Evolutionary conservation across 2,113 vertebrate species (phyloP).

Genomic region (Micronycteris hirsuta): DNA sequence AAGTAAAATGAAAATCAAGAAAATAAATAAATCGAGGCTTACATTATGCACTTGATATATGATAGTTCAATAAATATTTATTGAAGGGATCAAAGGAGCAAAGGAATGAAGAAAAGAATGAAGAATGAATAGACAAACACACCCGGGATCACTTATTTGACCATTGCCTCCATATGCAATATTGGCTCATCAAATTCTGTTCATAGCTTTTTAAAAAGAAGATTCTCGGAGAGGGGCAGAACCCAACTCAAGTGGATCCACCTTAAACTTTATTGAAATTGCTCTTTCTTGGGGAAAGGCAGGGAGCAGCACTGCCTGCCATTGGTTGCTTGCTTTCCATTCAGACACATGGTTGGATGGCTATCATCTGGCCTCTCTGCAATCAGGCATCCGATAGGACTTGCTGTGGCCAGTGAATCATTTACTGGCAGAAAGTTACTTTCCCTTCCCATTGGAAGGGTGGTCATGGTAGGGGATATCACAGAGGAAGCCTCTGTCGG

Average conservation of each 20-base stretch:
- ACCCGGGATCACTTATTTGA: too few relatives aligned
- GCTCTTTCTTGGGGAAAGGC: background rate
- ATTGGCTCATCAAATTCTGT: background rate
- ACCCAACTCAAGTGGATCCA: background rate
- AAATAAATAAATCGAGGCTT: background rate
- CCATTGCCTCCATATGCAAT: background rate
- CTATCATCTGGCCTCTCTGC: background rate
- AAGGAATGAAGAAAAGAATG: slow-evolving; percentile 20
- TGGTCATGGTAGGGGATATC: background rate
- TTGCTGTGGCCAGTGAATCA: background rate
- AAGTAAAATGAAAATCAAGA: slow-evolving; percentile 33
- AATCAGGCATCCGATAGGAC: background rate
- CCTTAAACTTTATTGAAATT: background rate
- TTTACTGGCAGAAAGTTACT: background rate
- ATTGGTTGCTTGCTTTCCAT: background rate
- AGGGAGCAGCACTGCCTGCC: background rate
- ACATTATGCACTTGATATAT: background rate
- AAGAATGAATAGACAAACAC: background rate
- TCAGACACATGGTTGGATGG: background rate
- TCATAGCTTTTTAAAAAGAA: background rate
- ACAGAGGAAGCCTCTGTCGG: background rate
- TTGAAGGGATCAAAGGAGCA: background rate
- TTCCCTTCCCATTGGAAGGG: background rate
- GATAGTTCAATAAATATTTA: slow-evolving; percentile 23
- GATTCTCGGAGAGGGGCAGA: background rate